Conservation (phyloP, 2,888 invertebrate genomes). For the Geotrupes spiniger region DNA sequence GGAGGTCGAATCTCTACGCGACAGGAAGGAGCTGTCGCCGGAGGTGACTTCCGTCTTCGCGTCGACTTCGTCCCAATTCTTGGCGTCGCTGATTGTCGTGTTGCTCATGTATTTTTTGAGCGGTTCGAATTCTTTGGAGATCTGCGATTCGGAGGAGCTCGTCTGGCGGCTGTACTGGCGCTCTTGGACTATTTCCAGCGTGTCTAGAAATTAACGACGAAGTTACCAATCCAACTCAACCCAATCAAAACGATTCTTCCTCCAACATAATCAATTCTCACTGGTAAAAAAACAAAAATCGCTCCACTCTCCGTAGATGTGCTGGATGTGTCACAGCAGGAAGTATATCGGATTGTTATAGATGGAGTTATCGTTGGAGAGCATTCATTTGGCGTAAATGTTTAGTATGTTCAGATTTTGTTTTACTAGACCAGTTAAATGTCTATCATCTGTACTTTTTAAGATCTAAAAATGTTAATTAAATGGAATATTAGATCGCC, state of each 20-base stretch:
- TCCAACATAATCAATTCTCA: too few relatives aligned
- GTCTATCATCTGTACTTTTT: too few relatives aligned
- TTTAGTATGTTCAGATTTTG: too few relatives aligned
- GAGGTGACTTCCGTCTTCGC: slow-evolving; percentile 36
- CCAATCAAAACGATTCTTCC: not conserved
- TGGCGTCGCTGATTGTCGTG: slow-evolving; percentile 53
- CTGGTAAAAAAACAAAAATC: too few relatives aligned
- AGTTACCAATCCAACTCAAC: slow-evolving; percentile 47
- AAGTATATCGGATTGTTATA: too few relatives aligned
- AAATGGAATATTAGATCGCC: too few relatives aligned
- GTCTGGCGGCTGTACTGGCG: slow-evolving; percentile 37
- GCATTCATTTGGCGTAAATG: too few relatives aligned
- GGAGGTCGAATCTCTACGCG: slow-evolving; percentile 43
- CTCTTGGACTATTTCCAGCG: slow-evolving; percentile 18
- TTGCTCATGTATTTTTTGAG: slow-evolving; percentile 55
- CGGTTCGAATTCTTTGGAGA: slow-evolving; percentile 34
- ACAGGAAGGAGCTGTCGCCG: slow-evolving; percentile 35
- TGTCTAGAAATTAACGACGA: slow-evolving; percentile 50
- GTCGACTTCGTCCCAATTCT: slow-evolving; percentile 52
- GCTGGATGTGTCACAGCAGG: too few relatives aligned
- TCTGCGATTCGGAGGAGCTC: slow-evolving; percentile 44
- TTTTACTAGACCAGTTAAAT: too few relatives aligned
- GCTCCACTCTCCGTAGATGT: too few relatives aligned
- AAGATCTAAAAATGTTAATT: too few relatives aligned
- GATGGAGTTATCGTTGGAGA: too few relatives aligned